Evolutionary conservation across 2,888 invertebrate genomes (phyloP).

Genomic region (Eutolmus rufibarbis): DNA sequence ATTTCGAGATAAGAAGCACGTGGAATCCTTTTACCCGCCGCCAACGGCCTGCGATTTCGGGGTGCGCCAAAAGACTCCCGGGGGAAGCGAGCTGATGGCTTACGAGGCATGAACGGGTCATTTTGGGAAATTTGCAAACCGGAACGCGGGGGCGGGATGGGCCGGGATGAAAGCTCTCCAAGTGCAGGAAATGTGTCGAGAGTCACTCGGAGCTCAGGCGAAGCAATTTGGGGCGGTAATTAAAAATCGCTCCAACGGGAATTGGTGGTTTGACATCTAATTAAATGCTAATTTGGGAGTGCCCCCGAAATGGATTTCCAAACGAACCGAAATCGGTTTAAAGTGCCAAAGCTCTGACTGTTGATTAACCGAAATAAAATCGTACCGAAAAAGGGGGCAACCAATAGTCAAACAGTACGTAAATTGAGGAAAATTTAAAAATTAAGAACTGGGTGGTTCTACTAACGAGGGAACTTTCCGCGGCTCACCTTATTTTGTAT

Average conservation of each 20-base stretch:
- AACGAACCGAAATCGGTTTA: neutral
- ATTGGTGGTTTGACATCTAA: neutral
- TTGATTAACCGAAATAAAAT: neutral
- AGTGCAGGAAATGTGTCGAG: neutral
- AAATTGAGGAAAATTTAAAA: neutral
- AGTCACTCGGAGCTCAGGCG: neutral
- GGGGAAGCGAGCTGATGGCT: neutral
- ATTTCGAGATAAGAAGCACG: conserved; percentile 13
- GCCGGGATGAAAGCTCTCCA: neutral
- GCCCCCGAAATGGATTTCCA: neutral
- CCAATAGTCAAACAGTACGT: neutral
- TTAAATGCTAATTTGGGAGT: neutral
- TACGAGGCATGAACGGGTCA: neutral
- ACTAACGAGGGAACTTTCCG: no score
- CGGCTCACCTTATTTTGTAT: no score
- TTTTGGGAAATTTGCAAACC: neutral
- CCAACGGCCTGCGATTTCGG: neutral
- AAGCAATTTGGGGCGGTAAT: neutral
- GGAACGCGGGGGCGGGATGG: neutral
- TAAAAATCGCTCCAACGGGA: neutral
- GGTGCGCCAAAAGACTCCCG: neutral
- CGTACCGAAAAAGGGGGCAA: neutral
- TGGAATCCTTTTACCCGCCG: neutral
- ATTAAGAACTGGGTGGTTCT: neutral
- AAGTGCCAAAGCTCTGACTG: neutral